phyloP scores from a whole-genome alignment of 2,113 vertebrate genomes.

The Micromys minutus region DNA sequence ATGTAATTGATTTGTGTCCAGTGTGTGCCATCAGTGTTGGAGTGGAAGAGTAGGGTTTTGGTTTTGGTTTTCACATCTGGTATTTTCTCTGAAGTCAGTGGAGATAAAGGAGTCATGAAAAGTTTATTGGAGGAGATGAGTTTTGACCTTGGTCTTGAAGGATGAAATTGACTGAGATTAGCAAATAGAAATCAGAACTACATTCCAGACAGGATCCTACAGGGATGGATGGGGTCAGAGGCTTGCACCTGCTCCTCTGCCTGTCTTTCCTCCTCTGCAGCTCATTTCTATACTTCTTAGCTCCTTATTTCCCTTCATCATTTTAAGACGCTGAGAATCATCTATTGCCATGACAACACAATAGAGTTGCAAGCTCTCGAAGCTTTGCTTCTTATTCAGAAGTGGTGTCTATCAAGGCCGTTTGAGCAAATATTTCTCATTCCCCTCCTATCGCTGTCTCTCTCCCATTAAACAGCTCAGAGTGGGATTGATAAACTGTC shows the following conservation, averaged over 20 bases:
- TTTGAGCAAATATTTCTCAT: slow-evolving; percentile 82
- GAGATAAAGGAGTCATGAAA: background rate
- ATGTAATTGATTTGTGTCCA: background rate
- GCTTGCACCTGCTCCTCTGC: slow-evolving; percentile 67
- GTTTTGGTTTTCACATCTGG: background rate
- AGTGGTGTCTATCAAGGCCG: slow-evolving; percentile 81
- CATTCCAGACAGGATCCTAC: background rate
- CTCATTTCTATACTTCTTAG: slow-evolving; percentile 83
- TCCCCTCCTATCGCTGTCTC: slow-evolving; percentile 67
- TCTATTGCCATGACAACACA: slow-evolving; percentile 88
- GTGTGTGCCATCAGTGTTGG: background rate
- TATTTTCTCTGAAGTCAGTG: background rate
- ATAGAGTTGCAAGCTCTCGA: slow-evolving; percentile 81
- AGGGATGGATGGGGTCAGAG: background rate
- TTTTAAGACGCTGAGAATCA: slow-evolving; percentile 86
- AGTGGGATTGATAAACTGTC: slow-evolving; percentile 80
- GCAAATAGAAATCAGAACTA: slow-evolving; percentile 33
- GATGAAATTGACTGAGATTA: background rate
- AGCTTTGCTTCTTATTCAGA: slow-evolving; percentile 82
- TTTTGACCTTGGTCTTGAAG: slow-evolving; percentile 42
- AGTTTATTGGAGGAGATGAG: slow-evolving; percentile 24
- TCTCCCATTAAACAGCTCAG: slow-evolving; percentile 79
- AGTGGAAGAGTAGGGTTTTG: background rate
- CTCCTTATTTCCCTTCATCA: slow-evolving; percentile 84
- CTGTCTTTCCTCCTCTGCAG: slow-evolving; percentile 74